A percentile compares a stretch with the other conserved stretches of the same genome.
These are phyloP conservation scores for Chymomyza procnemis DNA, from an alignment of 2,888 invertebrate species.

Conservation along the genomic window DNA sequence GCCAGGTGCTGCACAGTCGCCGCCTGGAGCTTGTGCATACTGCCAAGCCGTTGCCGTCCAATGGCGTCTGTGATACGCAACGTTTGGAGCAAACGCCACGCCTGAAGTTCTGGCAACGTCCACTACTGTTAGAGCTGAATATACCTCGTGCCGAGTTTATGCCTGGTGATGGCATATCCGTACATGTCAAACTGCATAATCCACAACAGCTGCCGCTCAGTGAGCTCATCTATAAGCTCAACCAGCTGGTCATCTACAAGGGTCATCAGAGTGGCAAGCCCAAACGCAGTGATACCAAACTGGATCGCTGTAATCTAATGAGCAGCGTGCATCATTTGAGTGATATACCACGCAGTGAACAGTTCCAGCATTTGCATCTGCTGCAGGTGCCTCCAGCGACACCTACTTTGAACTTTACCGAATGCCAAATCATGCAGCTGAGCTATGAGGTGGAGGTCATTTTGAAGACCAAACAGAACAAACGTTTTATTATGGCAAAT, in stretches of 20 bases:
- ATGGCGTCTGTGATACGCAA: conserved; percentile 37
- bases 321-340: conserved; percentile 46
- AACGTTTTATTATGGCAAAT: conserved; percentile 45
- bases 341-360: conserved; percentile 30
- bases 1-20: conserved; percentile 16
- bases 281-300: conserved; percentile 41
- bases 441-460: conserved; percentile 70
- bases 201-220: conserved; percentile 51
- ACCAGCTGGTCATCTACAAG: conserved; percentile 55
- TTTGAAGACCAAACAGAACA: conserved; percentile 42
- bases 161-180: conserved; percentile 64
- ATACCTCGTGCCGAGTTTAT: conserved; percentile 60
- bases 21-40: conserved; percentile 39
- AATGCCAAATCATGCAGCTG: conserved; percentile 65
- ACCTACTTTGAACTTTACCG: conserved; percentile 46
- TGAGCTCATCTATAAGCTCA: conserved; percentile 59
- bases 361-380: conserved; percentile 61
- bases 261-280: conserved; percentile 47
- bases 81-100: conserved; percentile 47
- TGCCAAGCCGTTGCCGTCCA: conserved; percentile 10
- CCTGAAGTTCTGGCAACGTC: conserved; percentile 66
- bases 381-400: conserved; percentile 58
- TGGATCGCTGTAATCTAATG: conserved; percentile 44
- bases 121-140: conserved; percentile 61
- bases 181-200: conserved; percentile 65